phyloP scores from a whole-genome alignment of 1,140 invertebrate genomes.

The Drosophila sp. region DNA sequence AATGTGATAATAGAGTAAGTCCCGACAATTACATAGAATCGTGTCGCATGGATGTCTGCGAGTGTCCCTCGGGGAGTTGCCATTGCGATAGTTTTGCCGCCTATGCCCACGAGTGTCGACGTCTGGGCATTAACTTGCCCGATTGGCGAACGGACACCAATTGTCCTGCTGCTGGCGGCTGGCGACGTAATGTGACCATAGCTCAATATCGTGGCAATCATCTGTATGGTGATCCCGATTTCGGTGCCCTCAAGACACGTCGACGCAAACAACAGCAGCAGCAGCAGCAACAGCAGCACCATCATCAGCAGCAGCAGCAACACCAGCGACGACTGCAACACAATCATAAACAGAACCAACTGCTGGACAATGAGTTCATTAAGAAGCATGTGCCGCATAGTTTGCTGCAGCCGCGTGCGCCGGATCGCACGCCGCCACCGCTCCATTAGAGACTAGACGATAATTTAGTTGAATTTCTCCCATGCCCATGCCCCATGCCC shows the following conservation, averaged over 20 bases:
- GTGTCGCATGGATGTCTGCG: slow-evolving; percentile 95
- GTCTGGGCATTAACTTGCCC: slow-evolving; percentile 88
- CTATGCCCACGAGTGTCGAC: slow-evolving; percentile 92
- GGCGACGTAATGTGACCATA: slow-evolving; percentile 60
- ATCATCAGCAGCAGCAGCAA: slow-evolving; percentile 22
- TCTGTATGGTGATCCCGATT: slow-evolving; percentile 56
- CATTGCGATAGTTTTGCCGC: slow-evolving; percentile 95
- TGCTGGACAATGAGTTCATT: slow-evolving; percentile 68
- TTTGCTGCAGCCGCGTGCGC: slow-evolving; percentile 66
- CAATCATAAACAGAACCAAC: slow-evolving; percentile 41
- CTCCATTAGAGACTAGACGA: slow-evolving; percentile 55
- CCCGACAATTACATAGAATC: slow-evolving; percentile 91
- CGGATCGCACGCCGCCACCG: slow-evolving; percentile 80
- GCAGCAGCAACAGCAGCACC: slow-evolving; percentile 33
- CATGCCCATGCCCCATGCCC: background rate
- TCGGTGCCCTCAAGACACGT: slow-evolving; percentile 23
- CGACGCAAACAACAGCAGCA: slow-evolving; percentile 31
- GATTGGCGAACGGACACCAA: slow-evolving; percentile 87
- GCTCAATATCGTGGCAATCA: slow-evolving; percentile 43
- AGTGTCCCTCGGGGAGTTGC: slow-evolving; percentile 90
- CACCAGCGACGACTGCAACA: slow-evolving; percentile 40
- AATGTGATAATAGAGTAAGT: slow-evolving; percentile 90
- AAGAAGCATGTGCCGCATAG: slow-evolving; percentile 77
- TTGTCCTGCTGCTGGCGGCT: slow-evolving; percentile 83
- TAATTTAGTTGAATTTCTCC: slow-evolving; percentile 47